Evolutionary conservation across 2,797 vertebrate species (phyloP).

Genomic region (Pteropus rufus): DNA sequence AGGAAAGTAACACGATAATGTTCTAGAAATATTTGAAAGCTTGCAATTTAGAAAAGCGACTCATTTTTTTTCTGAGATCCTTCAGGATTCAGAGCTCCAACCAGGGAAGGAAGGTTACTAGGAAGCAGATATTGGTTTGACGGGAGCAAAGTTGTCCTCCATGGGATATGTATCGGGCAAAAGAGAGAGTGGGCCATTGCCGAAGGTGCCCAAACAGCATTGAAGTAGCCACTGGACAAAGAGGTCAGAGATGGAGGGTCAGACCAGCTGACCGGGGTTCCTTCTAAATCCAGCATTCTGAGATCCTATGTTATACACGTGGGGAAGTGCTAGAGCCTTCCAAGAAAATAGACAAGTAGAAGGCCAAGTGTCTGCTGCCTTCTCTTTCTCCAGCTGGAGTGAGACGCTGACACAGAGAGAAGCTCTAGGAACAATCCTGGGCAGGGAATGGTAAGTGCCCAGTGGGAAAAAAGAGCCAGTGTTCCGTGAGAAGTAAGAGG

Average conservation of each 20-base stretch:
- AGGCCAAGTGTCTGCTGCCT: background rate
- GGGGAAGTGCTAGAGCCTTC: background rate
- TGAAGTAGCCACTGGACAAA: background rate
- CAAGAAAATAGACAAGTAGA: background rate
- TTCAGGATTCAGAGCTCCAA: background rate
- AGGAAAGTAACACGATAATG: background rate
- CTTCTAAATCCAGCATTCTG: background rate
- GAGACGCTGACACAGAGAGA: background rate
- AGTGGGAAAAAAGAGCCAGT: background rate
- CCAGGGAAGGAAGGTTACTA: background rate
- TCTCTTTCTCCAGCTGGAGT: background rate
- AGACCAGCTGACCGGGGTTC: background rate
- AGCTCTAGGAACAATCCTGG: background rate
- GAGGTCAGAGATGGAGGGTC: background rate
- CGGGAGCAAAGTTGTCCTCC: background rate
- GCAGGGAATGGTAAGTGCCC: background rate
- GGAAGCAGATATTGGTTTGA: background rate
- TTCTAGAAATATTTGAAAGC: background rate
- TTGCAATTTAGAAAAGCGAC: background rate
- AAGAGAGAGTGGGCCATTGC: background rate
- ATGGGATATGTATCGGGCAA: rapidly evolving
- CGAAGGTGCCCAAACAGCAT: background rate
- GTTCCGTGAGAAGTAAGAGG: background rate
- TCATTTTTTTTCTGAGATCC: background rate
- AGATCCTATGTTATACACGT: background rate